These are phyloP conservation scores for Colletes collaris DNA, from an alignment of 2,888 invertebrate genomes.

Conservation along the genomic window DNA sequence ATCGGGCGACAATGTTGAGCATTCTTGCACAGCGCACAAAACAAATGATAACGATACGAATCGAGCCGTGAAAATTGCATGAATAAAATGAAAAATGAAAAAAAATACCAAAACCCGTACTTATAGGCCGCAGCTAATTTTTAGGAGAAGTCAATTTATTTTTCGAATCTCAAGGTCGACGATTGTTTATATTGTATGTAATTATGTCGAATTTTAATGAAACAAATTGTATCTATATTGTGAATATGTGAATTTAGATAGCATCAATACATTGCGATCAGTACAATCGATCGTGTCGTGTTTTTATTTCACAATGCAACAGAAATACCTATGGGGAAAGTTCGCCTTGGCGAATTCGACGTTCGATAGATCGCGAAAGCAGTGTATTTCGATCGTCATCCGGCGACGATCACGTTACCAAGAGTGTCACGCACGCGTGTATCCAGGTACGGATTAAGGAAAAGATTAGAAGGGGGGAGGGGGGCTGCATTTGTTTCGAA, in stretches of 20 bases:
- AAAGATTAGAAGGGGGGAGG: too few species aligned
- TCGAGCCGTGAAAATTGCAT: background rate
- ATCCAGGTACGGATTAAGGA: too few species aligned
- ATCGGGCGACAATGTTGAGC: background rate
- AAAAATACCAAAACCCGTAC: background rate
- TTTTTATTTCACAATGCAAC: slow-evolving; percentile 28
- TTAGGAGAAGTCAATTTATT: slow-evolving; percentile 47
- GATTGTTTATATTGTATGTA: slow-evolving; percentile 65
- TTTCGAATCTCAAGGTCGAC: slow-evolving; percentile 62
- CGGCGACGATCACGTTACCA: background rate
- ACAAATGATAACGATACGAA: background rate
- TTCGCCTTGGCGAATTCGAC: background rate
- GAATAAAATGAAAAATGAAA: background rate
- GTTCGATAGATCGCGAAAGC: background rate
- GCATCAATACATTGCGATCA: slow-evolving; percentile 68
- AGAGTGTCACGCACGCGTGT: too few species aligned
- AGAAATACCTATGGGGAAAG: background rate
- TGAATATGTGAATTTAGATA: slow-evolving; percentile 75
- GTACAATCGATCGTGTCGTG: slow-evolving; percentile 42
- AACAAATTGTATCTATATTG: slow-evolving; percentile 75
- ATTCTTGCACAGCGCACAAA: background rate
- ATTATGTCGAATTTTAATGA: slow-evolving; percentile 29
- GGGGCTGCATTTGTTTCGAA: too few species aligned
- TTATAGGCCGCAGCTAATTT: background rate
- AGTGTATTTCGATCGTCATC: background rate